Evolutionary conservation across 2,113 vertebrate genomes (phyloP).

Genomic region (Electrona antarctica): DNA sequence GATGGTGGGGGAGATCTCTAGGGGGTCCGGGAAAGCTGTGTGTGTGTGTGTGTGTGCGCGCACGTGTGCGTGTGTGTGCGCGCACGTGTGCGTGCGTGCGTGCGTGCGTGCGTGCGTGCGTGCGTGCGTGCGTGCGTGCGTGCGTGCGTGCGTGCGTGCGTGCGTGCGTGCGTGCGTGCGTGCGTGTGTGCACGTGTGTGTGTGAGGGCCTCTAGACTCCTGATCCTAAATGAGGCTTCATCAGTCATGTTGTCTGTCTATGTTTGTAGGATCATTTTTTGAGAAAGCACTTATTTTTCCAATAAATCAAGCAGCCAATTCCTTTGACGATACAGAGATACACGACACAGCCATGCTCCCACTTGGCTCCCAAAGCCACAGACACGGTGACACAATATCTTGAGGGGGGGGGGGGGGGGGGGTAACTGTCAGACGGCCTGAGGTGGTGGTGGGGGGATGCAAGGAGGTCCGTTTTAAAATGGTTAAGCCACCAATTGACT

Average conservation of each 20-base stretch:
- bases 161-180: constrained; percentile 24
- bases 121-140: not conserved
- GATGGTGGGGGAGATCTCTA: no score
- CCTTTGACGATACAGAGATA: no score
- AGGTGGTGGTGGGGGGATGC: constrained; percentile 9
- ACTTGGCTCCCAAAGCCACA: no score
- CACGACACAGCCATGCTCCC: no score
- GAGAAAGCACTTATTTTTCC: not conserved
- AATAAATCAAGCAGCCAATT: no score
- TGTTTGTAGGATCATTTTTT: not conserved
- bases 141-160: constrained; percentile 24
- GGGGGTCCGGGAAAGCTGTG: no score
- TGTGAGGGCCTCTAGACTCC: no score
- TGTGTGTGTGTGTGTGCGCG: not conserved
- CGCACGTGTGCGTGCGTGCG: no score
- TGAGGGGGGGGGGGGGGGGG: no score
- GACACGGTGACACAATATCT: no score
- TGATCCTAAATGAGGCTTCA: not conserved
- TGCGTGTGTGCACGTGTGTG: no score
- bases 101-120: not conserved
- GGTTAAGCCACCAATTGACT: constrained; percentile 31
- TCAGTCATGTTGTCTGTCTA: not conserved
- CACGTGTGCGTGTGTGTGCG: no score
- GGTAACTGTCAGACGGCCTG: constrained; percentile 25
- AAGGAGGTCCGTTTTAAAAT: constrained; percentile 42